phyloP scores from a whole-genome alignment of 2,888 invertebrate genomes.

The Drosophila nigricruria region DNA sequence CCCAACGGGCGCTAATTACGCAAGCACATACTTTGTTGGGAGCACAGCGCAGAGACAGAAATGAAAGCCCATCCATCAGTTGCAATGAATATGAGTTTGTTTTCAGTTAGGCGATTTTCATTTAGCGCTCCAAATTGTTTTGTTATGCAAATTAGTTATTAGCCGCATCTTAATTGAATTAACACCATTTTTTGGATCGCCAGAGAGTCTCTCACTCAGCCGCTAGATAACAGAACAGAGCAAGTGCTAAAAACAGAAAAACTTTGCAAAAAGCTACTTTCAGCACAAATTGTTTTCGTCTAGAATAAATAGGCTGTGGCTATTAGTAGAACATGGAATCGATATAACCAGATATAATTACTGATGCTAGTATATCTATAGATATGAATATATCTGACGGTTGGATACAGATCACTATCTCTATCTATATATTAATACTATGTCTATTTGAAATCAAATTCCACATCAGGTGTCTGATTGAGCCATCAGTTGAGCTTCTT shows the following conservation, averaged over 20 bases:
- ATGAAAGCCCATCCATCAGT: slow-evolving; percentile 42
- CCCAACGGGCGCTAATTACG: slow-evolving; percentile 70
- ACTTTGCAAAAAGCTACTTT: slow-evolving; percentile 32
- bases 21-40: slow-evolving; percentile 58
- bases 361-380: too few species aligned
- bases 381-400: too few species aligned
- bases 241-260: slow-evolving; percentile 61
- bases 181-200: slow-evolving; percentile 58
- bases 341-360: not conserved
- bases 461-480: slow-evolving; percentile 22
- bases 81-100: slow-evolving; percentile 6
- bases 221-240: slow-evolving; percentile 3
- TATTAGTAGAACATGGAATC: not conserved
- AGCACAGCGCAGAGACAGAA: slow-evolving; percentile 30
- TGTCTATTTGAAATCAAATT: slow-evolving; percentile 5
- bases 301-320: not conserved
- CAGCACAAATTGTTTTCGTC: not conserved
- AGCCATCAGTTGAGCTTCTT: slow-evolving; percentile 42
- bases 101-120: slow-evolving; percentile 35
- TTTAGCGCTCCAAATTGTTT: slow-evolving; percentile 68
- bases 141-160: slow-evolving; percentile 71
- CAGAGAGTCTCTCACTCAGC: slow-evolving; percentile 14
- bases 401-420: not conserved
- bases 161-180: slow-evolving; percentile 71
- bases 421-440: not conserved